Percentiles rank a stretch among this genome's conserved stretches.
Conservation (phyloP, 2,797 vertebrate species). For the Enteromius fasciolatus region DNA sequence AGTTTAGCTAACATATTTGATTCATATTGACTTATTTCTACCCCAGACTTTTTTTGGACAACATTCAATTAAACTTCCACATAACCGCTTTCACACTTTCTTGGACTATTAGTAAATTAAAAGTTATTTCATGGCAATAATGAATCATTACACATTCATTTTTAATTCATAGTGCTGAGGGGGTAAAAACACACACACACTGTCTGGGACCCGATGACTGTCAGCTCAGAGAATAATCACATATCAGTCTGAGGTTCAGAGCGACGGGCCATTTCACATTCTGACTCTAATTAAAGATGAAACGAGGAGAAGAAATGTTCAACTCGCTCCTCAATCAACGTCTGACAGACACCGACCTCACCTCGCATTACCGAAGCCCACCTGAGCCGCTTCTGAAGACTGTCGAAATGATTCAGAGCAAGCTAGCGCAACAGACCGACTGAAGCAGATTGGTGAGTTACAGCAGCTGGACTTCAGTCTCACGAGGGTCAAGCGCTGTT, state of each 20-base stretch:
- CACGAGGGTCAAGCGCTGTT: slow-evolving; percentile 4
- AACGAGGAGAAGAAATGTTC: slow-evolving; percentile 50
- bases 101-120: slow-evolving; percentile 58
- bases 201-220: slow-evolving; percentile 58
- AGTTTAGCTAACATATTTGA: background rate
- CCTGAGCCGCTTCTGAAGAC: slow-evolving; percentile 27
- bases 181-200: slow-evolving; percentile 1
- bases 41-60: background rate
- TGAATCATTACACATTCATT: slow-evolving; percentile 64
- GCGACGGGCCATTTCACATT: slow-evolving; percentile 62
- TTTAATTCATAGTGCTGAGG: slow-evolving; percentile 59
- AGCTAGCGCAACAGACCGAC: slow-evolving; percentile 9
- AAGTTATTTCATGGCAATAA: slow-evolving; percentile 63
- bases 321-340: slow-evolving; percentile 45
- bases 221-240: slow-evolving; percentile 61
- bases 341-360: slow-evolving; percentile 39
- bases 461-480: slow-evolving; percentile 13
- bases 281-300: slow-evolving; percentile 64
- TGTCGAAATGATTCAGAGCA: background rate
- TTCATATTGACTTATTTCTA: background rate
- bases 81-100: slow-evolving; percentile 47
- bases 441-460: slow-evolving; percentile 20
- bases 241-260: slow-evolving; percentile 56
- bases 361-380: slow-evolving; percentile 43
- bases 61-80: slow-evolving; percentile 18